Conservation (phyloP, 2,113 vertebrate species). For the Cebus imitator region DNA sequence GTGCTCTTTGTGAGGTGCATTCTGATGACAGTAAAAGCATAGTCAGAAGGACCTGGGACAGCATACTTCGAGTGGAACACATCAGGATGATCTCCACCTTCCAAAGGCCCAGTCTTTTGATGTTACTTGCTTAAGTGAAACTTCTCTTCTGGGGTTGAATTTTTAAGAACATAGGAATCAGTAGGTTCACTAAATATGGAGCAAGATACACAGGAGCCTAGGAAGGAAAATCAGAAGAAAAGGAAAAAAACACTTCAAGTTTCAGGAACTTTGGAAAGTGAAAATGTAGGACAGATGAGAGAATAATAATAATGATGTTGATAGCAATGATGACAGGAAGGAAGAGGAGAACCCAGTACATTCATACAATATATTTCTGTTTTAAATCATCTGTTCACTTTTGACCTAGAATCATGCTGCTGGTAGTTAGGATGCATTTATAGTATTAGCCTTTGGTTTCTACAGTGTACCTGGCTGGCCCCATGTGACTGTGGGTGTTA, state of each 20-base stretch:
- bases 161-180: neutral
- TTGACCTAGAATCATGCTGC: neutral
- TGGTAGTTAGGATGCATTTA: neutral
- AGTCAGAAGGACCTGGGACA: neutral
- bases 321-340: neutral
- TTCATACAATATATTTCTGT: neutral
- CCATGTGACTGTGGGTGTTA: neutral
- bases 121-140: neutral
- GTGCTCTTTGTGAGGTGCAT: neutral
- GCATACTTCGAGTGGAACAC: neutral
- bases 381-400: neutral
- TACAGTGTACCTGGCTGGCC: neutral
- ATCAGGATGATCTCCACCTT: neutral
- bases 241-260: neutral
- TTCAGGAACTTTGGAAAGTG: neutral
- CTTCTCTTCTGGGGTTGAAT: neutral
- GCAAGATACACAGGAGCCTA: neutral
- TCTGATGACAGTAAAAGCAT: neutral
- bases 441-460: constrained; percentile 25
- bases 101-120: neutral
- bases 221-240: neutral
- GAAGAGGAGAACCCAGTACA: neutral
- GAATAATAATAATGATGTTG: neutral
- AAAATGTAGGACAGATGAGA: neutral
- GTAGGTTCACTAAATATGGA: neutral